Percentiles rank a stretch among this genome's conserved stretches.
Evolutionary conservation across 2,797 vertebrate species (phyloP).

Genomic region (Danionella dracula): DNA sequence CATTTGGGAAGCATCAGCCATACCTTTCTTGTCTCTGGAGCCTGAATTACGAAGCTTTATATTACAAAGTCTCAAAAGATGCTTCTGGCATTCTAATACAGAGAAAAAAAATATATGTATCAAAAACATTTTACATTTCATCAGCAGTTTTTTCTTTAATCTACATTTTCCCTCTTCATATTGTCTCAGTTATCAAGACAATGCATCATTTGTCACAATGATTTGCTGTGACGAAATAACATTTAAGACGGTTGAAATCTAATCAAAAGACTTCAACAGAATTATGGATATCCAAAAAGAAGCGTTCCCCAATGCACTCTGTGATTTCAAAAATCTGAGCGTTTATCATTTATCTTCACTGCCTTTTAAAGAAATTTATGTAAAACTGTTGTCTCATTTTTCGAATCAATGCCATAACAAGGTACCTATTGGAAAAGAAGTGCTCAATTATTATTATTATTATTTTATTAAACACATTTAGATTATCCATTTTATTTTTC

Average conservation of each 20-base stretch:
- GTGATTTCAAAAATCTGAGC: not conserved
- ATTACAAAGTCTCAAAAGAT: too few species aligned
- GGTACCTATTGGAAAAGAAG: too few species aligned
- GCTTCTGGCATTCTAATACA: too few species aligned
- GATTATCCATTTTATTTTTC: too few species aligned
- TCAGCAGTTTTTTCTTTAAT: slow-evolving; percentile 3
- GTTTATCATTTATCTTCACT: slow-evolving; percentile 27
- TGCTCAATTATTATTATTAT: too few species aligned
- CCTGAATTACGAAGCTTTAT: too few species aligned
- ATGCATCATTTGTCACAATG: slow-evolving; percentile 38
- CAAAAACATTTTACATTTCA: too few species aligned
- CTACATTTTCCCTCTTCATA: not conserved
- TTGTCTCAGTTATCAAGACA: slow-evolving; percentile 22
- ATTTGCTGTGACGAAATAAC: slow-evolving; percentile 33
- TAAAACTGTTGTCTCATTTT: not conserved
- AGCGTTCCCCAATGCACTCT: slow-evolving; percentile 9
- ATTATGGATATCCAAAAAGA: slow-evolving; percentile 32
- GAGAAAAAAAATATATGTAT: too few species aligned
- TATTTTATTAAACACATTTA: too few species aligned
- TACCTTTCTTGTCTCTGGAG: too few species aligned
- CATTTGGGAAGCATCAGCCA: too few species aligned
- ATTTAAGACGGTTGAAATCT: slow-evolving; percentile 39
- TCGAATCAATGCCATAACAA: too few species aligned
- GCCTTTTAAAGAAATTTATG: slow-evolving; percentile 8
- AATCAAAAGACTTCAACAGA: slow-evolving; percentile 37